Evolutionary conservation across 2,113 vertebrate species (phyloP).

Genomic region (Apistogramma diplotaenia): DNA sequence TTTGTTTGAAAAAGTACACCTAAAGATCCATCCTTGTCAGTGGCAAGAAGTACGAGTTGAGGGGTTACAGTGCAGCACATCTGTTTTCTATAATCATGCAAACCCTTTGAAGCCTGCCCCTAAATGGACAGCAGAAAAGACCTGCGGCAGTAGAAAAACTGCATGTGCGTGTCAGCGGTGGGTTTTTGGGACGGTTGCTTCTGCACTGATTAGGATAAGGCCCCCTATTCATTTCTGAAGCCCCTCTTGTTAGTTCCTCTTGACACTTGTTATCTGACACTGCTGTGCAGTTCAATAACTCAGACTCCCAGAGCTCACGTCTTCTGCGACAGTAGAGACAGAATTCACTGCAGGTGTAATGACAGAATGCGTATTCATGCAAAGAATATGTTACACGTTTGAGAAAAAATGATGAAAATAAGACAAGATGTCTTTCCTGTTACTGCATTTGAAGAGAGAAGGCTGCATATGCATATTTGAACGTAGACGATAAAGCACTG

Average conservation of each 20-base stretch:
- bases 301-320: conserved; percentile 6
- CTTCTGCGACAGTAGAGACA: conserved; percentile 13
- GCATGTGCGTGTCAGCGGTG: conserved; percentile 8
- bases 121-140: background rate
- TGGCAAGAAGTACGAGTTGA: background rate
- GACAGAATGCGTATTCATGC: conserved; percentile 4
- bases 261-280: conserved; percentile 57
- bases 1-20: background rate
- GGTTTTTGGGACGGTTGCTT: conserved; percentile 37
- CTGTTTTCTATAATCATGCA: background rate
- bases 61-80: background rate
- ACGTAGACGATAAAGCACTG: background rate
- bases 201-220: conserved; percentile 58
- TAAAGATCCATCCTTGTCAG: background rate
- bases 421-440: background rate
- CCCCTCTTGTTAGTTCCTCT: conserved; percentile 44
- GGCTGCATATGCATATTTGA: background rate
- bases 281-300: conserved; percentile 24
- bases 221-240: conserved; percentile 17
- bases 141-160: background rate
- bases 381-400: conserved; percentile 7
- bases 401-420: background rate
- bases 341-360: conserved; percentile 23
- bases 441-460: background rate
- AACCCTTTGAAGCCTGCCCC: background rate